These are phyloP conservation scores for Clusia tigrina DNA, from an alignment of 2,888 invertebrate genomes.

Conservation along the genomic window DNA sequence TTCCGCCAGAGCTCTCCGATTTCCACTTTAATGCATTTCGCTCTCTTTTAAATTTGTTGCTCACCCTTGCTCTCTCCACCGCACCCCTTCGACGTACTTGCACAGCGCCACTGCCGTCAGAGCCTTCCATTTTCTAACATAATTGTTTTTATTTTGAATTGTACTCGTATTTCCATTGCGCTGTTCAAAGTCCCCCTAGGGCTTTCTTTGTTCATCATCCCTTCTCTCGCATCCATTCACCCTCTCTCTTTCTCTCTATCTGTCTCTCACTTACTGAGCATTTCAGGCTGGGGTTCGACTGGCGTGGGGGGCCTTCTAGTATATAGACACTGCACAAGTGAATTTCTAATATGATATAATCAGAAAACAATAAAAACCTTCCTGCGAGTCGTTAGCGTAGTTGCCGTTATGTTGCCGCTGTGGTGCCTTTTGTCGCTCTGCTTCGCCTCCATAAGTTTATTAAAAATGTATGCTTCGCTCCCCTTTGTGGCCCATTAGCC, in stretches of 20 bases:
- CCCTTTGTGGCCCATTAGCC: background rate
- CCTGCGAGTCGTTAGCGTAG: background rate
- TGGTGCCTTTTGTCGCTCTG: too few species aligned
- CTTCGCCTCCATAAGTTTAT: background rate
- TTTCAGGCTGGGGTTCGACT: too few species aligned
- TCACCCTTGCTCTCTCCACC: background rate
- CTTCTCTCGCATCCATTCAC: background rate
- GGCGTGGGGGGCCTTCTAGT: background rate
- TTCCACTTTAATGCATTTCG: background rate
- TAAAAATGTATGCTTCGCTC: slow-evolving; percentile 6
- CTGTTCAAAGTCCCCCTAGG: too few species aligned
- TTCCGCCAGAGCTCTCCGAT: background rate
- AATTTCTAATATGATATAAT: slow-evolving; percentile 27
- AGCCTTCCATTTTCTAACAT: background rate
- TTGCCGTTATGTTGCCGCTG: too few species aligned
- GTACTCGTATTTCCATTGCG: background rate
- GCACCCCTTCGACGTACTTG: too few species aligned
- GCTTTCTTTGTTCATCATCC: too few species aligned
- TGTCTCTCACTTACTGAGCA: too few species aligned
- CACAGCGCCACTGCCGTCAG: too few species aligned
- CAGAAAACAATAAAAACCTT: slow-evolving; percentile 24
- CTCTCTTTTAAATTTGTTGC: background rate
- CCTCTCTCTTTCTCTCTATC: background rate
- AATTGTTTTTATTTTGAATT: background rate
- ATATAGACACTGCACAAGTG: background rate